Evolutionary conservation across 1,140 invertebrate species (phyloP), one percentile per base, ranked within the genome.

Genomic region (Episyrphus balteatus): DNA sequence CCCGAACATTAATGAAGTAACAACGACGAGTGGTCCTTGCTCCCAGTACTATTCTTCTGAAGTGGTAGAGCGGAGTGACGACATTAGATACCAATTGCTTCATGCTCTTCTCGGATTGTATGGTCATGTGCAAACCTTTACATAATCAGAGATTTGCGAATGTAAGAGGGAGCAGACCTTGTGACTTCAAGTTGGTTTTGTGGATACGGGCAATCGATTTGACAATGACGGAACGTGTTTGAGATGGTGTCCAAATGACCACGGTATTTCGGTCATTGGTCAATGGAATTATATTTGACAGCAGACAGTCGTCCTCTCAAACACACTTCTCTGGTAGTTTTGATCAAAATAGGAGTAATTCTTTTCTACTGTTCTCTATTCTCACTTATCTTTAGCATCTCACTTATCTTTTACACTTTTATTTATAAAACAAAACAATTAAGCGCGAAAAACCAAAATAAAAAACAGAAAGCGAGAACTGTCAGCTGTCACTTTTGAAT

Each of bases 241-340:
- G 97, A 98, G 68, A 99, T 99, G 70, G 99, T 99, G 63, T 99
- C 96, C 56, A 99, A 79, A 73, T 99, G 97, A 39, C 97, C 97
- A 66, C 97, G 79, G 73, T 95, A 99, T 71, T 99, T 99, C 7
- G 99, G 79, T 97, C 97, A 99, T 41, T n/a, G n/a, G n/a, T n/a
- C n/a, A n/a, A n/a, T n/a, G n/a, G n/a, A n/a, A n/a, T n/a, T n/a
- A n/a, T n/a, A n/a, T n/a, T n/a, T n/a, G n/a, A n/a, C n/a, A n/a
- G n/a, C n/a, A n/a, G n/a, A n/a, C n/a, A n/a, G n/a, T n/a, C n/a
- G n/a, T n/a, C n/a, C n/a, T n/a, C n/a, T n/a, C n/a, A n/a, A n/a
- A n/a, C n/a, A n/a, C n/a, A n/a, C n/a, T n/a, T n/a, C n/a, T n/a
- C n/a, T n/a, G n/a, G n/a, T n/a, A n/a, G n/a, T n/a, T n/a, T n/a